Evolutionary conservation across 2,113 vertebrate genomes (phyloP), one percentile per base, ranked within the genome.

Genomic region (Herpetotheres cachinnans): DNA sequence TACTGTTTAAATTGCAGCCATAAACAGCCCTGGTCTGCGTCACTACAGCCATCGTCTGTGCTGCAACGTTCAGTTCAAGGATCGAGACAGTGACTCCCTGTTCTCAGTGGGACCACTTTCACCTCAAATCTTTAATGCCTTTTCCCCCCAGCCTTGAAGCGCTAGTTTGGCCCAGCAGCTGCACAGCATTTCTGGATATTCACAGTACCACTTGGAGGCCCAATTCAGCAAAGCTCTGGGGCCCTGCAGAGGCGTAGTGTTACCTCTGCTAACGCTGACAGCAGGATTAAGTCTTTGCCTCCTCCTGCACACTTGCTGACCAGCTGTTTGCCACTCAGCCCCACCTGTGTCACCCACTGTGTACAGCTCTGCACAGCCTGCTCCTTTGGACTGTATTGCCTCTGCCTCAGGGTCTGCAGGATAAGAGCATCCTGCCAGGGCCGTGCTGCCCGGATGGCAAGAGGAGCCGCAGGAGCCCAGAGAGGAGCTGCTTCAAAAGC

Each of bases 271-370:
- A 47, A 24, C 1, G 9, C 27, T 15, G 36, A 17, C 34, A 63
- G 61, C 44, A 83, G 20, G 30, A 87, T 22, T 30, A 32, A 56
- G 30, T 10, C 32, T 40, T 67, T 46, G 25, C 25, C 26, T 47
- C 38, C 38, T 11, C n/a, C 32, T 0, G 3, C 16, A 12, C 38
- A 27, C 34, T 30, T 34, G 19, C 22, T 69, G 44, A 79, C 27
- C 13, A 25, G 21, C 24, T 2, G 2, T 44, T 67, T 71, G 62
- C 21, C 46, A 52, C 38, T 8, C 27, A 24, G 26, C 11, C 19
- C 24, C 0, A 0, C 15, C 25, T 14, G 16, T 32, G 67, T 42
- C 25, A 74, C 34, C 15, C 2, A 2, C 46, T 25, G 25, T 2
- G 11, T 19, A 49, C 26, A 42, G 38, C 50, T 34, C 52, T 36